phyloP scores from a whole-genome alignment of 2,888 invertebrate genomes.

The Epinotia nisella region DNA sequence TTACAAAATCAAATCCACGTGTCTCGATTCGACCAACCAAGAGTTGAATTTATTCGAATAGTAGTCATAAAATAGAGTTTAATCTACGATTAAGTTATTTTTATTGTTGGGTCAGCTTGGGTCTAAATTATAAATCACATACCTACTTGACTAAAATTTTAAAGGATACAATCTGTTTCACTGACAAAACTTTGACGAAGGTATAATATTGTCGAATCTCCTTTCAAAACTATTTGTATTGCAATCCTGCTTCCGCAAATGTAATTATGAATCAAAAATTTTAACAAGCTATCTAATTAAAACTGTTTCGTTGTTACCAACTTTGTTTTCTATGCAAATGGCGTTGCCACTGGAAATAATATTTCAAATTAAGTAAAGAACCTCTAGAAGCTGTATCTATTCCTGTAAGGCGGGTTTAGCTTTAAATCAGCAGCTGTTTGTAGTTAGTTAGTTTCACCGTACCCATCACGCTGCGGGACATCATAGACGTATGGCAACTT shows the following conservation, averaged over 20 bases:
- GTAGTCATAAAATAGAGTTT: too few relatives aligned
- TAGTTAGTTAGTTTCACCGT: slow-evolving; percentile 23
- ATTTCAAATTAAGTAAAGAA: slow-evolving; percentile 46
- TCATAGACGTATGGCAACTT: slow-evolving; percentile 78
- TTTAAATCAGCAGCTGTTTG: slow-evolving; percentile 31
- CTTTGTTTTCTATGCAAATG: slow-evolving; percentile 30
- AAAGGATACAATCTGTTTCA: too few relatives aligned
- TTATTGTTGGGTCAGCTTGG: too few relatives aligned
- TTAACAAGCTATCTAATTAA: slow-evolving; percentile 32
- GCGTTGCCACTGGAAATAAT: slow-evolving; percentile 12
- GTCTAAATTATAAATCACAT: too few relatives aligned
- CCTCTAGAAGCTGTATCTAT: slow-evolving; percentile 29
- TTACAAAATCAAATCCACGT: too few relatives aligned
- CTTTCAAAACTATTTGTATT: slow-evolving; percentile 7
- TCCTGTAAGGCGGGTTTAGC: slow-evolving; percentile 4
- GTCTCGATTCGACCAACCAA: too few relatives aligned
- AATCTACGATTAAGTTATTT: too few relatives aligned
- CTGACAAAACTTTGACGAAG: too few relatives aligned
- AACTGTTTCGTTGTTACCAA: slow-evolving; percentile 20
- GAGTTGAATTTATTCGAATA: too few relatives aligned
- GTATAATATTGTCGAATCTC: background rate
- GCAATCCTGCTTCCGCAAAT: slow-evolving; percentile 18
- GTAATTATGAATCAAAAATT: slow-evolving; percentile 16
- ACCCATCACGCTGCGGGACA: slow-evolving; percentile 48
- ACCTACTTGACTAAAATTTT: too few relatives aligned